phyloP scores from a whole-genome alignment of 2,797 vertebrate genomes.

The Enteromius afrohamiltoni region DNA sequence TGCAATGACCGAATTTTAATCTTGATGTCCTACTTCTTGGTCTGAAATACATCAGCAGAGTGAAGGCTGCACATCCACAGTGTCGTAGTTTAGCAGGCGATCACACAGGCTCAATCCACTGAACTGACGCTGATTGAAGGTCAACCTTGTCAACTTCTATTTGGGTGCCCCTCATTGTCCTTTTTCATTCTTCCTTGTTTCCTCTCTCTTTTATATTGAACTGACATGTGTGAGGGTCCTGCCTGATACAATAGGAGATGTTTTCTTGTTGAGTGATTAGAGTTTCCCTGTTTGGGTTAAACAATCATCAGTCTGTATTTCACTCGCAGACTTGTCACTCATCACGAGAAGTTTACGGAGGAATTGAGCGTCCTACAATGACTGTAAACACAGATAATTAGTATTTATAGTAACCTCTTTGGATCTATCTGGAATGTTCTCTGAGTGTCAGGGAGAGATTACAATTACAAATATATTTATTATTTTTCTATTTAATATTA shows the following conservation, averaged over 20 bases:
- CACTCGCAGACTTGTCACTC: neutral
- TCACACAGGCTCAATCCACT: neutral
- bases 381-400: conserved; percentile 7
- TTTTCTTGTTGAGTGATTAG: conserved; percentile 22
- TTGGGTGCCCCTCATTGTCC: neutral
- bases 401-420: conserved; percentile 22
- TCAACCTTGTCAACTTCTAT: conserved; percentile 4
- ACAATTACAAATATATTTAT: conserved; percentile 20
- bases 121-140: conserved; percentile 7
- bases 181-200: neutral
- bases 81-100: conserved; percentile 5
- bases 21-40: neutral
- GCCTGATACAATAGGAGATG: neutral
- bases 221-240: conserved; percentile 23
- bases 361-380: neutral
- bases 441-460: neutral
- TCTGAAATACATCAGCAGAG: neutral
- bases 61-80: neutral
- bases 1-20: too few relatives aligned
- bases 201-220: conserved; percentile 4
- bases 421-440: conserved; percentile 16
- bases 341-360: neutral
- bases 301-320: neutral
- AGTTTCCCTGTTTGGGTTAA: neutral
- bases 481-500: conserved; percentile 11